Percentiles rank a stretch among this genome's conserved stretches.
phyloP scores from a whole-genome alignment of 2,113 vertebrate species.

The Oryctolagus cuniculus region mOryCun1.1 NC_091438.1:155434001-155434500 shows the following conservation, averaged over 20 bases:
- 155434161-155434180: background rate
- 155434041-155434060: background rate
- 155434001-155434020: too few species aligned
- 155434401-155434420: background rate
- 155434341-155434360: too few species aligned
- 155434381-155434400: background rate
- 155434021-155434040: background rate
- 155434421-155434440: too few species aligned
- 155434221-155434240: too few species aligned
- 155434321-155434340: background rate
- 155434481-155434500: too few species aligned
- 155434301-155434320: background rate
- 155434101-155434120: background rate
- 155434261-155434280: too few species aligned
- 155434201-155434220: background rate
- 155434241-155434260: too few species aligned
- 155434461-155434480: too few species aligned
- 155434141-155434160: background rate
- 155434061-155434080: background rate
- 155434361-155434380: too few species aligned
- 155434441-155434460: too few species aligned
- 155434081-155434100: background rate
- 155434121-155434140: background rate
- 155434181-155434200: background rate
- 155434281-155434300: background rate